Evolutionary conservation across 2,113 vertebrate genomes (phyloP).

Genomic region (Agapornis roseicollis): DNA sequence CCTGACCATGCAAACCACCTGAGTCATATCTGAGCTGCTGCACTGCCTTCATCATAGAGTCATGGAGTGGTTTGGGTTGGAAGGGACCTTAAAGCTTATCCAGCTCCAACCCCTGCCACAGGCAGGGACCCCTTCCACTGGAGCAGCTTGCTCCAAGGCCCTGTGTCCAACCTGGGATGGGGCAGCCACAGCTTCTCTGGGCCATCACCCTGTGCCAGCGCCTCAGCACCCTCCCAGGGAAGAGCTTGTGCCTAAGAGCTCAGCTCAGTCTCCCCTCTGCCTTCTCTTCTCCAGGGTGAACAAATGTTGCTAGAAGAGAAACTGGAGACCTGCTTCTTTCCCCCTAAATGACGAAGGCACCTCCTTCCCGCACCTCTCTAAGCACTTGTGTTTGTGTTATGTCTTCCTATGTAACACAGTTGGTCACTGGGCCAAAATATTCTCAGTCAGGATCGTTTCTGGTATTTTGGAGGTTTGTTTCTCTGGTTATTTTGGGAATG

Average conservation of each 20-base stretch:
- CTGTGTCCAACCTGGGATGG: no score
- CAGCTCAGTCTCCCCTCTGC: background rate
- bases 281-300: background rate
- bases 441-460: background rate
- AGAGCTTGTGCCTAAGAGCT: background rate
- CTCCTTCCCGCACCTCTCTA: background rate
- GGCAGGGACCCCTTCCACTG: background rate
- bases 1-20: background rate
- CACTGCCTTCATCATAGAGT: background rate
- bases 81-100: background rate
- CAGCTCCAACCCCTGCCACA: background rate
- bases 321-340: background rate
- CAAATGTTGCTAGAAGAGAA: background rate
- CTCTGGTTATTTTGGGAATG: background rate
- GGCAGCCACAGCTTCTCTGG: no score
- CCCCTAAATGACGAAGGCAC: background rate
- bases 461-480: background rate
- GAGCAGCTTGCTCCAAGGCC: background rate
- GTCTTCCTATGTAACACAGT: background rate
- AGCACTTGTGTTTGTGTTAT: background rate
- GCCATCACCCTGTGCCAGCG: background rate
- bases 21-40: background rate
- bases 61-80: background rate
- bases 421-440: background rate
- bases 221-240: background rate